Conservation (phyloP, 2,797 vertebrate species). For the Rhinatrema bivittatum region DNA sequence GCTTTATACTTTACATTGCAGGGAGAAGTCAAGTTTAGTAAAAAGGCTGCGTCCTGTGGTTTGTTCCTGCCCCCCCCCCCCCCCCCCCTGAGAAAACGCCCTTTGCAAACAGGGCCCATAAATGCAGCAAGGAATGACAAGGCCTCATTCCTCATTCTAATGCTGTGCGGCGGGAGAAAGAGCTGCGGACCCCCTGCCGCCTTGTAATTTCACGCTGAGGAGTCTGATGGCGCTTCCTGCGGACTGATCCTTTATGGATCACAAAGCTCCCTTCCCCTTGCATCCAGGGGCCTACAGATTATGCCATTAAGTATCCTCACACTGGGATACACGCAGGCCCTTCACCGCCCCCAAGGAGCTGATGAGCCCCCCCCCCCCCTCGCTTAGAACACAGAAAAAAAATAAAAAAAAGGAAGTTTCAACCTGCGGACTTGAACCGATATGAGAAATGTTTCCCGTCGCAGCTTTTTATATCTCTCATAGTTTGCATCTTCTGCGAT, state of each 20-base stretch:
- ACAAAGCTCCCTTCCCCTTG: constrained; percentile 65
- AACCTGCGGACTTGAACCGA: no score
- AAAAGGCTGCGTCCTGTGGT: no score
- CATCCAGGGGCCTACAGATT: constrained; percentile 41
- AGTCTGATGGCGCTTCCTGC: constrained; percentile 62
- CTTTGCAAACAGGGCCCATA: no score
- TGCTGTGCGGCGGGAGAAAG: constrained; percentile 48
- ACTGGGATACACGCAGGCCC: constrained; percentile 17
- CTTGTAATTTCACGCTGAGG: constrained; percentile 71
- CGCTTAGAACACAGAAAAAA: no score
- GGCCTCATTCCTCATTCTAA: constrained; percentile 55
- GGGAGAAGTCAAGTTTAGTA: no score
- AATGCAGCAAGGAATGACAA: constrained; percentile 51
- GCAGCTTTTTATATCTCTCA: no score
- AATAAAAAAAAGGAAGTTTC: no score
- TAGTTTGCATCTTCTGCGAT: no score
- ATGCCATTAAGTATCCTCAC: constrained; percentile 52
- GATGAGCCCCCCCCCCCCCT: background rate
- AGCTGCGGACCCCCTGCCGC: constrained; percentile 51
- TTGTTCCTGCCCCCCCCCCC: no score
- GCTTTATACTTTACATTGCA: no score
- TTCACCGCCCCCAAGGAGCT: background rate
- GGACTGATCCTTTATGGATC: constrained; percentile 73
- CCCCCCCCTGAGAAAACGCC: no score
- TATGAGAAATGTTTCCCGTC: no score